Percentiles rank a stretch among this genome's conserved stretches.
These are phyloP conservation scores for Mesoligia furuncula DNA, from an alignment of 2,888 invertebrate genomes.

Conservation along the genomic window DNA sequence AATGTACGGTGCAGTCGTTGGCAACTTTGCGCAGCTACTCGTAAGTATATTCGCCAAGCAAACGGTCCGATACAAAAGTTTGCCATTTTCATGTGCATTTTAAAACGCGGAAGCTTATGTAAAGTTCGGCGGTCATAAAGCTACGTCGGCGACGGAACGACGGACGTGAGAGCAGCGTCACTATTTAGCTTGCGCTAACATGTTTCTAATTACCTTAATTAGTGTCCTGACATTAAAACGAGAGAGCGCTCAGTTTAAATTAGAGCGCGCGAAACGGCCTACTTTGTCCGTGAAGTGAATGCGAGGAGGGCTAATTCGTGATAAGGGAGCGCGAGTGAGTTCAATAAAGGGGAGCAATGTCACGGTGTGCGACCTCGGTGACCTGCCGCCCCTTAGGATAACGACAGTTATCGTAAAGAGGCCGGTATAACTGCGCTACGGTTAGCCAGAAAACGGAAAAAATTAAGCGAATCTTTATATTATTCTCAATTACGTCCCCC, in stretches of 20 bases:
- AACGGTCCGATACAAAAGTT: constrained; percentile 64
- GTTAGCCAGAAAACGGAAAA: constrained; percentile 58
- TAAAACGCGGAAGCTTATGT: constrained; percentile 45
- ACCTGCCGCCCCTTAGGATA: constrained; percentile 76
- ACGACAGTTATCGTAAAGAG: constrained; percentile 79
- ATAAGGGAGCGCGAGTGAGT: constrained; percentile 84
- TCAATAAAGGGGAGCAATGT: constrained; percentile 84
- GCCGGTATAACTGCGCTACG: constrained; percentile 63
- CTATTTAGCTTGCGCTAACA: constrained; percentile 78
- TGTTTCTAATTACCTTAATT: constrained; percentile 87
- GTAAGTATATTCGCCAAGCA: constrained; percentile 68
- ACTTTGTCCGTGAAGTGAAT: constrained; percentile 86
- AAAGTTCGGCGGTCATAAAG: constrained; percentile 51
- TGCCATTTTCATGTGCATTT: constrained; percentile 50
- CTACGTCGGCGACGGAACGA: constrained; percentile 60
- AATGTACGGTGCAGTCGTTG: constrained; percentile 79
- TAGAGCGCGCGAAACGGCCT: constrained; percentile 83
- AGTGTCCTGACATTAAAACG: constrained; percentile 83
- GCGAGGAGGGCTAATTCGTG: constrained; percentile 85
- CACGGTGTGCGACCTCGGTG: constrained; percentile 76
- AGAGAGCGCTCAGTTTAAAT: constrained; percentile 84
- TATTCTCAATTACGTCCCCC: constrained; percentile 52
- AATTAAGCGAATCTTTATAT: constrained; percentile 64
- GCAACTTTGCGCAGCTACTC: constrained; percentile 69
- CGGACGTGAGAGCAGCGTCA: constrained; percentile 67